Evolutionary conservation across 2,888 invertebrate genomes (phyloP).

Genomic region (Plusia festucae): DNA sequence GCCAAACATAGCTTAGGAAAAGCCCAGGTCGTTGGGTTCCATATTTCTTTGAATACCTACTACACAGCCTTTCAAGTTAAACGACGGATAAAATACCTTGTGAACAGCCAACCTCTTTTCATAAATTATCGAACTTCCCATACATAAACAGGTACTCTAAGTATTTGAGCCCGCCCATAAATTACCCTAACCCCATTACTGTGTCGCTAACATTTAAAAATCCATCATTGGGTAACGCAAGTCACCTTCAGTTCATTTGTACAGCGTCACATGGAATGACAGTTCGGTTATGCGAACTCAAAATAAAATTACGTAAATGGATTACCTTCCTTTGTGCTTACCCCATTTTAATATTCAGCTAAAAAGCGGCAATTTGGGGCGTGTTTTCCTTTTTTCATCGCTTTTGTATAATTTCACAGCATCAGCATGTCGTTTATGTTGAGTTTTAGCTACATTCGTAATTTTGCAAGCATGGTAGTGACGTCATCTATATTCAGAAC

Average conservation of each 20-base stretch:
- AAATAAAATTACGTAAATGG: conserved; percentile 82
- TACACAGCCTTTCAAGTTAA: conserved; percentile 36
- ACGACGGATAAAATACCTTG: conserved; percentile 38
- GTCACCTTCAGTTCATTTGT: conserved; percentile 84
- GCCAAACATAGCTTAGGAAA: too few species aligned
- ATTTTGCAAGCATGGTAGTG: background rate
- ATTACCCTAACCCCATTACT: conserved; percentile 75
- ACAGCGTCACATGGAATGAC: conserved; percentile 80
- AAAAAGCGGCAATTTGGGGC: conserved; percentile 50
- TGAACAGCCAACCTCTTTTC: conserved; percentile 43
- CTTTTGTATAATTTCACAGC: conserved; percentile 36
- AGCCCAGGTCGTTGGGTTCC: too few species aligned
- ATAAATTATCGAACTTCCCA: conserved; percentile 46
- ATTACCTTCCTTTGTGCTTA: conserved; percentile 66
- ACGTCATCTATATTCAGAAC: background rate
- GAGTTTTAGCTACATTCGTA: conserved; percentile 18
- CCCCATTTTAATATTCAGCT: conserved; percentile 60
- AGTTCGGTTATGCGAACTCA: conserved; percentile 81
- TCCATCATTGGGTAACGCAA: conserved; percentile 81
- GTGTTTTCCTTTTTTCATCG: conserved; percentile 39
- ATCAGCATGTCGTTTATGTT: conserved; percentile 28
- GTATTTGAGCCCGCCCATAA: conserved; percentile 68
- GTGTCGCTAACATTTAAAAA: conserved; percentile 85
- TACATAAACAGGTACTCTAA: conserved; percentile 52
- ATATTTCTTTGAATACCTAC: background rate